A percentile compares a stretch with the other conserved stretches of the same genome.
Conservation (phyloP, 1,140 invertebrate species). For the Drosophila pandora region DNA sequence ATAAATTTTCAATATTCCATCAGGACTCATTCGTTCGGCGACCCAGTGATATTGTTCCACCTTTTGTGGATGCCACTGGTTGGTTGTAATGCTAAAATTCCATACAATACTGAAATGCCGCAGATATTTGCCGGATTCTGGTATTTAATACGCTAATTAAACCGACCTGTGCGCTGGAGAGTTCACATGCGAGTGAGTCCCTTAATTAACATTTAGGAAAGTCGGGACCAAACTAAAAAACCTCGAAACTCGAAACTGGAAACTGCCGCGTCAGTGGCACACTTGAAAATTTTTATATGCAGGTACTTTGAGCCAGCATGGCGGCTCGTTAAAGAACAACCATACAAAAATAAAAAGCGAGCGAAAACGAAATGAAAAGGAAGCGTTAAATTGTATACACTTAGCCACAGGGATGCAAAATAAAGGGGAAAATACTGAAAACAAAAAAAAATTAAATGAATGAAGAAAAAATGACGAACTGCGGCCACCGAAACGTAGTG, state of each 20-base stretch:
- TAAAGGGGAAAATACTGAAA: not conserved
- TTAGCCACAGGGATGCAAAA: slow-evolving; percentile 60
- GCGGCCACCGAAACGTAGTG: not conserved
- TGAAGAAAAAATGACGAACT: slow-evolving; percentile 54
- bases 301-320: slow-evolving; percentile 24
- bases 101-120: not conserved
- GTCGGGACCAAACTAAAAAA: slow-evolving; percentile 13
- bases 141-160: slow-evolving; percentile 36
- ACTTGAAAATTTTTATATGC: slow-evolving; percentile 30
- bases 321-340: slow-evolving; percentile 52
- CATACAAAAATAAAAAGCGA: slow-evolving; percentile 1
- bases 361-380: slow-evolving; percentile 32
- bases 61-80: not conserved
- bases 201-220: slow-evolving; percentile 49
- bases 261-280: slow-evolving; percentile 11
- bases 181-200: slow-evolving; percentile 31
- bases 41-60: too few species aligned
- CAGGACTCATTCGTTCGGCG: slow-evolving; percentile 2
- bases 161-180: slow-evolving; percentile 28
- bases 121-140: slow-evolving; percentile 9
- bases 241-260: slow-evolving; percentile 9
- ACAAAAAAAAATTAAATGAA: slow-evolving; percentile 30
- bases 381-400: slow-evolving; percentile 79
- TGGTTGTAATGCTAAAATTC: not conserved
- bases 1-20: slow-evolving; percentile 14